Evolutionary conservation across 2,888 invertebrate genomes (phyloP), one percentile per base, ranked within the genome.

Genomic region (Apeira syringaria): DNA sequence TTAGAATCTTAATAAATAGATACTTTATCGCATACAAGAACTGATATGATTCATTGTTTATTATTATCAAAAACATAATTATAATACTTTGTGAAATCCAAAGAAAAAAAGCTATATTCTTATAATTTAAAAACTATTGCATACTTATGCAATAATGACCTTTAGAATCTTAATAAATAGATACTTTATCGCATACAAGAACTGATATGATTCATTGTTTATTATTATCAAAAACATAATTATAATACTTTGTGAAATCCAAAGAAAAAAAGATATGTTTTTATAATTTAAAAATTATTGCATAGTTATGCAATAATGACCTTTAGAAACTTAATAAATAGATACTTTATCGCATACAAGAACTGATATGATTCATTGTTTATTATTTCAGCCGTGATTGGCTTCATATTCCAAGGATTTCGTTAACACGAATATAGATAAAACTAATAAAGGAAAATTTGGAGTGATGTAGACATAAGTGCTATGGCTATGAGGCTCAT

Each of bases 311-410:
- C 1, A 37, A 32, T 40, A 27, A 6, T 35, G 29, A 29, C 38
- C 42, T 39, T 42, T 36, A 28, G 17, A 2, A 15, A 35, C 38
- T 34, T 45, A 45, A 39, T 45, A 34, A 45, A 34, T 22, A 45
- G 45, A 45, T 45, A 39, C n/a, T 34, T 0, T 30, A 34, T 34
- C 25, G 15, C 34, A 15, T 30, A 37, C 15, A n/a, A n/a, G 8
- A 43, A 29, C 39, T 15, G 25, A 37, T 37, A 43, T 5, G 15
- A 5, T 5, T 3, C 6, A 28, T 20, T 6, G 20, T 7, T 7
- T 20, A 20, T 30, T 22, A 25, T 7, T 27, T 13, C 13, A 24
- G 13, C 17, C 17, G 24, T 29, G 32, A 43, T 32, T 43, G 22
- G 18, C 27, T 31, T 30, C 7, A 11, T 2, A 22, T 32, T 24